Conservation (phyloP, 2,888 invertebrate genomes). For the Enchytraeus crypticus region DNA sequence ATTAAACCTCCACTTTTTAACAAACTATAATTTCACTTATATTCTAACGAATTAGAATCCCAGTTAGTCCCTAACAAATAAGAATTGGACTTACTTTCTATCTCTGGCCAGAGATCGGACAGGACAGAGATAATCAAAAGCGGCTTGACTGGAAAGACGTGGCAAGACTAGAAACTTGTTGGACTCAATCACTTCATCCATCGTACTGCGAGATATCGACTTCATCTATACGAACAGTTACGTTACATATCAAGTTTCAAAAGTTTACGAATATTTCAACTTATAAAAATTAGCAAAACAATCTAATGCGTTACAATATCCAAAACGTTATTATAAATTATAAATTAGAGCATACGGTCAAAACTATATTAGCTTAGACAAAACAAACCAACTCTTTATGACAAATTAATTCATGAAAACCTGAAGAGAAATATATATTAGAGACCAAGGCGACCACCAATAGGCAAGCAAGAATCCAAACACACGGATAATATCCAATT, state of each 20-base stretch:
- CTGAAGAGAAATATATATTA: too few relatives aligned
- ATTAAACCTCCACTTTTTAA: neutral
- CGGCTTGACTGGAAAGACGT: slow-evolving; percentile 76
- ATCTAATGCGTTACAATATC: too few relatives aligned
- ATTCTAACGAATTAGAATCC: neutral
- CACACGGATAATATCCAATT: too few relatives aligned
- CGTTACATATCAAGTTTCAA: too few relatives aligned
- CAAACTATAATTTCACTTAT: neutral
- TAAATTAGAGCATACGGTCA: too few relatives aligned
- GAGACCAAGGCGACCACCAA: too few relatives aligned
- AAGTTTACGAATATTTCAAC: too few relatives aligned
- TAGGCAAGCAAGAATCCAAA: too few relatives aligned
- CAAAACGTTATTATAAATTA: too few relatives aligned
- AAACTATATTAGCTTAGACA: too few relatives aligned
- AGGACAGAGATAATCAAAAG: slow-evolving; percentile 73
- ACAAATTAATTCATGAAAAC: too few relatives aligned
- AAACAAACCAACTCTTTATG: neutral
- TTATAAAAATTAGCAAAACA: too few relatives aligned
- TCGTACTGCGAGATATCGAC: slow-evolving; percentile 76
- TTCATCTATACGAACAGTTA: slow-evolving; percentile 60
- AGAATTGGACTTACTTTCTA: slow-evolving; percentile 31
- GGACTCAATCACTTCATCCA: slow-evolving; percentile 76
- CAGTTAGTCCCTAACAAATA: neutral
- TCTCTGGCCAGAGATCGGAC: slow-evolving; percentile 27
- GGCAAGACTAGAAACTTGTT: slow-evolving; percentile 83